These are phyloP conservation scores for Phenganax stokvisi DNA, from an alignment of 92 coral and sea anemone genomes.

Conservation along the genomic window DNA sequence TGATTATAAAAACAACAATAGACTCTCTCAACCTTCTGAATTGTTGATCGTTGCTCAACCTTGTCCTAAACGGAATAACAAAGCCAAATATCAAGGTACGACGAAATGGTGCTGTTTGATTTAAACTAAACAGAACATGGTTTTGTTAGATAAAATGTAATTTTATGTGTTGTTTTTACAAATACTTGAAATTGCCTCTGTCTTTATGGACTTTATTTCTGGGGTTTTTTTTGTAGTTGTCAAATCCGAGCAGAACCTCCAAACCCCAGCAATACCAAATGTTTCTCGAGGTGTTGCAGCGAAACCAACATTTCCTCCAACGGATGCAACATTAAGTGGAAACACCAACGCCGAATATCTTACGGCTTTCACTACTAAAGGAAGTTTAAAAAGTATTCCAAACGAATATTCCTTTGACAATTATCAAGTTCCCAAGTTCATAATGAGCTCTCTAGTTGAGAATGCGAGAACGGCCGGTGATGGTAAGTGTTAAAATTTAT, in stretches of 20 bases:
- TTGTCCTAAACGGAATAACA: neutral
- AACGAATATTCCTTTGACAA: conserved; percentile 36
- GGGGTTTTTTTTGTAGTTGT: conserved; percentile 2
- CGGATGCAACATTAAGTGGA: conserved; percentile 21
- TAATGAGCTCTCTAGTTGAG: conserved; percentile 27
- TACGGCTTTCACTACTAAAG: conserved; percentile 34
- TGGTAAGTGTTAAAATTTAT: neutral
- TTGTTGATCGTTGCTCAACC: conserved; percentile 28
- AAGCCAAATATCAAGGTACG: neutral
- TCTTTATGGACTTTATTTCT: too few species aligned
- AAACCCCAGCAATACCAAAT: neutral
- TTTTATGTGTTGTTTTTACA: neutral
- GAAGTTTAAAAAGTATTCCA: conserved; percentile 1
- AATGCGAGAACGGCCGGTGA: conserved; percentile 27
- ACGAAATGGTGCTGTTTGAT: neutral
- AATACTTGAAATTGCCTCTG: too few species aligned
- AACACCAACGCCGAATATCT: conserved; percentile 1
- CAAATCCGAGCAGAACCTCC: neutral
- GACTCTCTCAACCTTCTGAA: neutral
- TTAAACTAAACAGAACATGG: too few species aligned
- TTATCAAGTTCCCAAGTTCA: conserved; percentile 29
- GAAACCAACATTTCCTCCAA: neutral
- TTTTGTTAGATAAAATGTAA: neutral
- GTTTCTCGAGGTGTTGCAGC: neutral
- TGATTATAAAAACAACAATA: neutral